Conservation (phyloP, 2,888 invertebrate genomes). For the Lumbricus terrestris region DNA sequence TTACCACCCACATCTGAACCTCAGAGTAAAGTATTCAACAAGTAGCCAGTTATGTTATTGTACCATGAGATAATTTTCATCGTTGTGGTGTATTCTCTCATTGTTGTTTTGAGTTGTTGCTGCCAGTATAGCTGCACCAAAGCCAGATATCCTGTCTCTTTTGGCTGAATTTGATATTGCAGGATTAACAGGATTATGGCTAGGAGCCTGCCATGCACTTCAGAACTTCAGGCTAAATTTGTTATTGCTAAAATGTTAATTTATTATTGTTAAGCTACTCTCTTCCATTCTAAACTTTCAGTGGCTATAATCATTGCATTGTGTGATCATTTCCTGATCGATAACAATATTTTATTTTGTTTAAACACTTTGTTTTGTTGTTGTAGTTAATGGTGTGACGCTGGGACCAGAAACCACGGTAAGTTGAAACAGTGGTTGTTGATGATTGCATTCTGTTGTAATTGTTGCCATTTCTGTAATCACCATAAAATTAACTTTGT, state of each 20-base stretch:
- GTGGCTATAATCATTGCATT: too few relatives aligned
- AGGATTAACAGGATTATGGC: too few relatives aligned
- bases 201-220: too few relatives aligned
- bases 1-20: background rate
- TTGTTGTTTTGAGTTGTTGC: background rate
- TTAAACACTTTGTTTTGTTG: background rate
- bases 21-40: too few relatives aligned
- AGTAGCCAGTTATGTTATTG: background rate
- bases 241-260: background rate
- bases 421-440: constrained; percentile 16
- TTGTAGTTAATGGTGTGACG: constrained; percentile 33
- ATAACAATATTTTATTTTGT: background rate
- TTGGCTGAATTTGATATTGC: background rate
- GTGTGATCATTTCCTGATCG: background rate
- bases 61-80: background rate
- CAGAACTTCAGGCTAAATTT: background rate
- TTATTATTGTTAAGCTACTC: too few relatives aligned
- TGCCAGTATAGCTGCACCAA: background rate
- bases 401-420: constrained; percentile 10
- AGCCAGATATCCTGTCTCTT: background rate
- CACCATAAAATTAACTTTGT: too few relatives aligned
- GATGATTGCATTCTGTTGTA: background rate
- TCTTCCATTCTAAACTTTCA: too few relatives aligned
- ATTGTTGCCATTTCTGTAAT: too few relatives aligned
- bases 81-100: background rate